Conservation (phyloP, 1,140 invertebrate species). For the Cryptotermes secundus region DNA sequence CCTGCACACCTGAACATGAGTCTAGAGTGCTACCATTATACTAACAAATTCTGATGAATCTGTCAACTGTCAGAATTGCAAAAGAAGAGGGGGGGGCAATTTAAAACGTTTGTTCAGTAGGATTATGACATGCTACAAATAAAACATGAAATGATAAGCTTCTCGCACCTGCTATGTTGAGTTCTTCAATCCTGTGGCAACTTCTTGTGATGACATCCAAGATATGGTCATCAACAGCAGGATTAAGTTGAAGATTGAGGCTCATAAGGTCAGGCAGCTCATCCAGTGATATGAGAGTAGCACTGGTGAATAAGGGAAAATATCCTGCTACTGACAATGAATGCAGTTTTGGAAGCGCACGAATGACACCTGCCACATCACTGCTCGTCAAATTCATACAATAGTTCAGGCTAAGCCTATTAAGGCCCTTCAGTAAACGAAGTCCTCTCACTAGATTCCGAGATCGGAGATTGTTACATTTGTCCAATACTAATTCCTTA, state of each 20-base stretch:
- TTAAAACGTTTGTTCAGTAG: too few species aligned
- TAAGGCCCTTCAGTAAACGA: conserved; percentile 23
- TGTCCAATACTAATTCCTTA: conserved; percentile 2
- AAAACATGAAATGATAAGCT: neutral
- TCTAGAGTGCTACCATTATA: too few species aligned
- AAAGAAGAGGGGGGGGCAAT: too few species aligned
- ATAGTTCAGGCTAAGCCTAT: conserved; percentile 11
- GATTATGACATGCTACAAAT: neutral
- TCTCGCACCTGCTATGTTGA: conserved; percentile 28
- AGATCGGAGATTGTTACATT: conserved; percentile 26
- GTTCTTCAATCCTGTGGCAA: conserved; percentile 22
- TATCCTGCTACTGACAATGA: conserved; percentile 22
- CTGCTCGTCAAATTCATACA: conserved; percentile 29
- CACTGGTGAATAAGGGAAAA: conserved; percentile 17
- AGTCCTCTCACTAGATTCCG: conserved; percentile 15
- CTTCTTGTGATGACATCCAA: conserved; percentile 15
- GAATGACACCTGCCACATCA: conserved; percentile 16
- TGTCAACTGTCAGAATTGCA: too few species aligned
- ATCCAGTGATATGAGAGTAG: conserved; percentile 21
- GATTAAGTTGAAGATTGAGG: conserved; percentile 29
- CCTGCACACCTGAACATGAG: too few species aligned
- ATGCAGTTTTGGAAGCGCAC: conserved; percentile 24
- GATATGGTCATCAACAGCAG: conserved; percentile 22
- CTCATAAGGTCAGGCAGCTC: conserved; percentile 21
- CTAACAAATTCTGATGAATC: too few species aligned